These are phyloP conservation scores for Malurus splendens DNA, from an alignment of 2,797 vertebrate genomes.

Conservation along the genomic window DNA sequence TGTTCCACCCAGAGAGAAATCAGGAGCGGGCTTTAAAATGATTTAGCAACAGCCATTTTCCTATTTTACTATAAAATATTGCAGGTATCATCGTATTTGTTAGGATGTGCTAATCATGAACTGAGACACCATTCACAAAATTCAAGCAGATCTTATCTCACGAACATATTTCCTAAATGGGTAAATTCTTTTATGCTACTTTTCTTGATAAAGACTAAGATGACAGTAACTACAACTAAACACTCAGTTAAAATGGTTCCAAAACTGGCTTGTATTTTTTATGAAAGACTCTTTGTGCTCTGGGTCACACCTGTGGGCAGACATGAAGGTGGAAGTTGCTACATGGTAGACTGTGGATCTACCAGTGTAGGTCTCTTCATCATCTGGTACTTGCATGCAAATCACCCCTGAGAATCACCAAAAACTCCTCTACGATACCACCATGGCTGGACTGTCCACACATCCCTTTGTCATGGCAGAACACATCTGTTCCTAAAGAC, in stretches of 20 bases:
- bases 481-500: background rate
- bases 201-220: background rate
- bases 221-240: background rate
- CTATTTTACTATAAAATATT: background rate
- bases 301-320: background rate
- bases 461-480: background rate
- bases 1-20: slow-evolving; percentile 31
- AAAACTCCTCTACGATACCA: background rate
- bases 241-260: background rate
- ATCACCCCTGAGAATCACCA: background rate
- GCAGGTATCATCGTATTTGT: background rate
- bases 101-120: background rate
- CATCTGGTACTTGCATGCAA: background rate
- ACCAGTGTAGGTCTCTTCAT: background rate
- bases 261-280: background rate
- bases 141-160: background rate
- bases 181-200: background rate
- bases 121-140: background rate
- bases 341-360: background rate
- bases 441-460: background rate
- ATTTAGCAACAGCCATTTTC: background rate
- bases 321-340: background rate
- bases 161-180: background rate
- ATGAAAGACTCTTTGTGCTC: background rate
- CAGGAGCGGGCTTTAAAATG: background rate